Evolutionary conservation across 2,113 vertebrate species (phyloP).

Genomic region (Genyomyrus donnyi): DNA sequence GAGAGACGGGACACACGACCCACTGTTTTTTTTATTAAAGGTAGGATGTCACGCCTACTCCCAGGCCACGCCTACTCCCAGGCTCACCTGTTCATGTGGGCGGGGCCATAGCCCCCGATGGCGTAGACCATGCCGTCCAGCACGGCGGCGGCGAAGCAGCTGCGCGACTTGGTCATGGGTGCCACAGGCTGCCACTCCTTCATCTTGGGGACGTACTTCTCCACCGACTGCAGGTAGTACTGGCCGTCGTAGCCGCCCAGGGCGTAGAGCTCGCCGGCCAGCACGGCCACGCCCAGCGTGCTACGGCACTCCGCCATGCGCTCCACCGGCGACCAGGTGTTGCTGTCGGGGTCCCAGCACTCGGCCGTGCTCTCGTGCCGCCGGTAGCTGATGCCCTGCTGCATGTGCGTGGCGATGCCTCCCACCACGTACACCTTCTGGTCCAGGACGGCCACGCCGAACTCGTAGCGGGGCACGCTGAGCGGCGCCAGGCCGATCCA

Average conservation of each 20-base stretch:
- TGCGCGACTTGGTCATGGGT: constrained; percentile 89
- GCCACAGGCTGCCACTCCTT: constrained; percentile 91
- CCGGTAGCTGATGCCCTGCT: constrained; percentile 82
- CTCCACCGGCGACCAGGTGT: constrained; percentile 83
- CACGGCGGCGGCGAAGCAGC: constrained; percentile 87
- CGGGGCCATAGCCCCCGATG: constrained; percentile 90
- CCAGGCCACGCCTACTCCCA: too few species aligned
- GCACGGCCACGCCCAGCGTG: constrained; percentile 82
- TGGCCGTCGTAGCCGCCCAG: constrained; percentile 92
- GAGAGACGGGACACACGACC: not conserved
- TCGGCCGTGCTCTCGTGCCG: constrained; percentile 91
- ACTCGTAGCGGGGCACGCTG: constrained; percentile 86
- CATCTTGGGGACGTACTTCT: constrained; percentile 88
- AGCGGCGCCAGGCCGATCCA: constrained; percentile 95
- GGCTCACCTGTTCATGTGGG: constrained; percentile 92
- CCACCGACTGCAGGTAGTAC: constrained; percentile 87
- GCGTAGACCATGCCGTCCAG: constrained; percentile 95
- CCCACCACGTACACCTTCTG: constrained; percentile 92
- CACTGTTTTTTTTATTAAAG: not conserved
- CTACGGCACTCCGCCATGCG: constrained; percentile 89
- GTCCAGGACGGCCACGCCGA: constrained; percentile 86
- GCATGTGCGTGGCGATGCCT: constrained; percentile 87
- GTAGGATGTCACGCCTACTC: not conserved
- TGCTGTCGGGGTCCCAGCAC: constrained; percentile 93
- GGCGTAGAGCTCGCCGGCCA: constrained; percentile 88